A percentile compares a stretch with the other conserved stretches of the same genome.
Conservation (phyloP, 2,888 invertebrate genomes). For the Onchidella celtica region DNA sequence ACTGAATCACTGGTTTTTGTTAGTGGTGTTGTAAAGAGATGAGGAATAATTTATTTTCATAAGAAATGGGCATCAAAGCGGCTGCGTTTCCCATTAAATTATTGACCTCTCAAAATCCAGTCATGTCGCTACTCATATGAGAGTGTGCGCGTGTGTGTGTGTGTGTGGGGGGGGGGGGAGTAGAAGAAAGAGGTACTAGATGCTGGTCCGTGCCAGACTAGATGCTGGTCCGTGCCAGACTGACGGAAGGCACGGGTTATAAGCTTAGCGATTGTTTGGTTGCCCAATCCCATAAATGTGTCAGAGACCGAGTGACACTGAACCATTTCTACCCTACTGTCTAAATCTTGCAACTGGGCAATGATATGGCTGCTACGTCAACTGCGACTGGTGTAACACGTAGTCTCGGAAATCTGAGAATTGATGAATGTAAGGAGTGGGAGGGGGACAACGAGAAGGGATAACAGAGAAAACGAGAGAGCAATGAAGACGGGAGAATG, state of each 20-base stretch:
- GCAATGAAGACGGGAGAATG: not conserved
- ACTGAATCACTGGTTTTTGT: too few species aligned
- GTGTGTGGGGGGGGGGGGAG: too few species aligned
- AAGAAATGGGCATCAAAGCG: too few species aligned
- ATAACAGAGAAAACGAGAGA: not conserved
- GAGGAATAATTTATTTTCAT: too few species aligned
- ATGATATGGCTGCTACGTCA: too few species aligned
- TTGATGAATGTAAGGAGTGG: not conserved
- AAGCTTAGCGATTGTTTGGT: constrained; percentile 25
- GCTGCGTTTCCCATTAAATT: too few species aligned
- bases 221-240: constrained; percentile 24
- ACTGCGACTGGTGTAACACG: too few species aligned
- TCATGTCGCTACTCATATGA: not conserved
- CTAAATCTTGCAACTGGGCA: not conserved
- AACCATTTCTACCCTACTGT: constrained; percentile 7
- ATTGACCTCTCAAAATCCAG: too few species aligned
- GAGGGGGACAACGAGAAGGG: not conserved
- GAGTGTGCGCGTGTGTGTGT: too few species aligned
- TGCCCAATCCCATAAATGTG: constrained; percentile 42
- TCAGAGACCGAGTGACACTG: constrained; percentile 32
- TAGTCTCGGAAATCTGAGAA: too few species aligned
- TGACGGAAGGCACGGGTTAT: not conserved
- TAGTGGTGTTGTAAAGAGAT: too few species aligned
- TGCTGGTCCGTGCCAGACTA: not conserved
- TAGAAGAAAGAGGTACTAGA: too few species aligned